Evolutionary conservation across 2,113 vertebrate species (phyloP).

Genomic region (Cricetomys ansorgei): DNA sequence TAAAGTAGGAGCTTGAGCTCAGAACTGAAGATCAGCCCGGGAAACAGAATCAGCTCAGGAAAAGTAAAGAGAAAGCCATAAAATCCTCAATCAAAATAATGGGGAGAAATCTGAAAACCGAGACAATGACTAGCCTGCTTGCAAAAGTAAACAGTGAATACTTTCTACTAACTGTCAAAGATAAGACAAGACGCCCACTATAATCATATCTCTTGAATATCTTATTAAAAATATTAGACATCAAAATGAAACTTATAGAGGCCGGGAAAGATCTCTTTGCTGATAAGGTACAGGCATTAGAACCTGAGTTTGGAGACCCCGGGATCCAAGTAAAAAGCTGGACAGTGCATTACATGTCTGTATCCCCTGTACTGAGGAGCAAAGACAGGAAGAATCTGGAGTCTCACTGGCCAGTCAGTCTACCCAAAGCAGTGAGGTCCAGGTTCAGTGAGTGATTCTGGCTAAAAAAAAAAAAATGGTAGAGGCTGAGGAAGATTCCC

Average conservation of each 20-base stretch:
- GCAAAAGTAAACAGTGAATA: background rate
- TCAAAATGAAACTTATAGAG: background rate
- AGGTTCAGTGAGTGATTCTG: background rate
- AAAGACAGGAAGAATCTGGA: background rate
- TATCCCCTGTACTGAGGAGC: background rate
- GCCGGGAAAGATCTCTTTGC: background rate
- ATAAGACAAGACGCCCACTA: background rate
- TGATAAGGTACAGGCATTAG: background rate
- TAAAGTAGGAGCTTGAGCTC: background rate
- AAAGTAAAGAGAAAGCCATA: background rate
- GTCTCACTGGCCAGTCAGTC: background rate
- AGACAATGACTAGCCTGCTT: background rate
- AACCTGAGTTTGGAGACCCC: background rate
- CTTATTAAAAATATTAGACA: slow-evolving; percentile 3
- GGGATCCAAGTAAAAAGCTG: background rate
- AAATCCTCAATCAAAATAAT: slow-evolving; percentile 17
- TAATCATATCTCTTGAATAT: background rate
- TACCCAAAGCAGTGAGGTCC: background rate
- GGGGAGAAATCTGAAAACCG: background rate
- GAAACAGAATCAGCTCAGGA: background rate
- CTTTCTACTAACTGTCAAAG: background rate
- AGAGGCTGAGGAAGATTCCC: background rate
- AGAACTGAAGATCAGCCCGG: background rate
- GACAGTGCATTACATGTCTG: background rate
- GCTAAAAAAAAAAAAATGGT: background rate